phyloP scores from a whole-genome alignment of 2,797 vertebrate genomes.

The Loris lydekkerianus region DNA sequence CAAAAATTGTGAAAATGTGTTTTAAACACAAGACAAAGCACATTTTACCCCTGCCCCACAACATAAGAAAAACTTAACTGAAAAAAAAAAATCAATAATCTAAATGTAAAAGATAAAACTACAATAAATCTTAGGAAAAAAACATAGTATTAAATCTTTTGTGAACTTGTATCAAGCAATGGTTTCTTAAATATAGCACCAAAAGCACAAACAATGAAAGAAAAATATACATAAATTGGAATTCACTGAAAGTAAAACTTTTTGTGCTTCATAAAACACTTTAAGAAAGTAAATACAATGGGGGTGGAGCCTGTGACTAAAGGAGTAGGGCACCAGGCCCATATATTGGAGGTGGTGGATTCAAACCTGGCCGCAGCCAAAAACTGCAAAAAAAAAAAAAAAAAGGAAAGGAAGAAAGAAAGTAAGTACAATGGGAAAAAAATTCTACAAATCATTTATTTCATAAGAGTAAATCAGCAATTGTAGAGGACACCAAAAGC shows the following conservation, averaged over 20 bases:
- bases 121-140: background rate
- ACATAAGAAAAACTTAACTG: background rate
- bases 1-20: background rate
- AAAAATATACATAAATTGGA: background rate
- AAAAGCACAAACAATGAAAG: conserved; percentile 32
- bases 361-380: no score
- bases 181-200: background rate
- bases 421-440: background rate
- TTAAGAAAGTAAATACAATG: background rate
- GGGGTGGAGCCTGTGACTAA: background rate
- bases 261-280: background rate
- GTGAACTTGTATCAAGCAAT: background rate
- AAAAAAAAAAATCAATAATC: background rate
- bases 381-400: no score
- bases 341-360: no score
- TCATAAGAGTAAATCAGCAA: background rate
- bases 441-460: background rate
- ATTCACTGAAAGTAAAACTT: background rate
- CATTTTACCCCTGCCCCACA: background rate
- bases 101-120: conserved; percentile 21
- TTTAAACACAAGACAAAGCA: background rate
- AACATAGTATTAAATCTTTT: background rate
- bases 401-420: no score
- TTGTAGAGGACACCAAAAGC: no score
- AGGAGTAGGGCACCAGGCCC: no score